Evolutionary conservation across 2,113 vertebrate genomes (phyloP), one percentile per base, ranked within the genome.

Genomic region (Hirundichthys speculiger): DNA sequence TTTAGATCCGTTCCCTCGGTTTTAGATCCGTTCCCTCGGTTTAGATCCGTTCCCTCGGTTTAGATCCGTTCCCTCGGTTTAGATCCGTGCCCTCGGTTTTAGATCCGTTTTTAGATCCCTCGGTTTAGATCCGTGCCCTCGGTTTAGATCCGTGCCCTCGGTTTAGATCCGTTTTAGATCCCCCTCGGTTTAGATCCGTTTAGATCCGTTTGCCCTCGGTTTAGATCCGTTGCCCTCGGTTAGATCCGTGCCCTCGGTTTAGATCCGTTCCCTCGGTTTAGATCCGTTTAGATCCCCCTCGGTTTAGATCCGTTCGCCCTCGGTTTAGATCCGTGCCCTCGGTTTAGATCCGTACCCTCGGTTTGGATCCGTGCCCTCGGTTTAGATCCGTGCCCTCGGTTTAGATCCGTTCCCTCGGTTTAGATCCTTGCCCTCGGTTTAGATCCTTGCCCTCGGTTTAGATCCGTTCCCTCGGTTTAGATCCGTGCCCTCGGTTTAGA

Each of bases 91-190:
- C 3, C 25, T 6, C 25, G 11, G 10, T 61, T 3, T 7, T n/a
- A 57, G 14, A 63, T 40, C 21, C 15, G 15, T n/a, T 57, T n/a
- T n/a, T n/a, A n/a, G n/a, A n/a, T n/a, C 21, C 34, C 54, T 52
- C n/a, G n/a, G n/a, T n/a, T n/a, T n/a, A n/a, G n/a, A n/a, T n/a
- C n/a, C n/a, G 13, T 9, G n/a, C n/a, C n/a, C n/a, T n/a, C n/a
- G n/a, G n/a, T n/a, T n/a, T n/a, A n/a, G n/a, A n/a, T n/a, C n/a
- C n/a, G 6, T 27, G 3, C 6, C 3, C 25, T 6, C 25, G 11
- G 10, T 61, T 3, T 7, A 57, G 14, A 63, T 40, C 21, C 15
- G 15, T n/a, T 57, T 19, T 38, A n/a, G n/a, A n/a, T n/a, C 54
- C 48, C n/a, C n/a, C n/a, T n/a, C n/a, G n/a, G n/a, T n/a, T n/a